These are phyloP conservation scores for Colletes collaris DNA, from an alignment of 2,888 invertebrate genomes.

Conservation along the genomic window DNA sequence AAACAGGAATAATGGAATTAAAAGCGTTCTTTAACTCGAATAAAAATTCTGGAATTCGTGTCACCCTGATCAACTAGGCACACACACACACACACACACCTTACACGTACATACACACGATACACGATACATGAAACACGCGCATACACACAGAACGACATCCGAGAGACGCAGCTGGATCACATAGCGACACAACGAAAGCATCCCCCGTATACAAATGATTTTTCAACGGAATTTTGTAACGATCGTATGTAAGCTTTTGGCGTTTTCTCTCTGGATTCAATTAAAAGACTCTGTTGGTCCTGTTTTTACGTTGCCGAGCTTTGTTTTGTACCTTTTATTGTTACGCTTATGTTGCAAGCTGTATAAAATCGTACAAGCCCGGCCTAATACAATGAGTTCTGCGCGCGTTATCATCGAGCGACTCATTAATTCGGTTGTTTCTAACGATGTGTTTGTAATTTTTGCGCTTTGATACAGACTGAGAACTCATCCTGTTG, in stretches of 20 bases:
- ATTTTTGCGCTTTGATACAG: constrained; percentile 34
- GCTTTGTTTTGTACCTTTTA: constrained; percentile 56
- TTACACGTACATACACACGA: background rate
- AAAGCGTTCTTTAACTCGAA: too few relatives aligned
- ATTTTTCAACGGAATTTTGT: constrained; percentile 49
- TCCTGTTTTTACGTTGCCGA: constrained; percentile 60
- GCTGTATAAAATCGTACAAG: constrained; percentile 56
- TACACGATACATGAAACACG: constrained; percentile 13
- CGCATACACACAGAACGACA: constrained; percentile 31
- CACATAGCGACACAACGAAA: constrained; percentile 46
- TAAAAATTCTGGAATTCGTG: too few relatives aligned
- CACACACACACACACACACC: too few relatives aligned
- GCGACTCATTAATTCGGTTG: constrained; percentile 13
- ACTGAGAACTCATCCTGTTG: constrained; percentile 22
- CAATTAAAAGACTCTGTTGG: constrained; percentile 47
- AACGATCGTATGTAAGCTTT: constrained; percentile 69
- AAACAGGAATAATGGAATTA: too few relatives aligned
- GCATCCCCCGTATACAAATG: constrained; percentile 38
- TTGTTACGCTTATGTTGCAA: constrained; percentile 68
- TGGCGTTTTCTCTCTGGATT: constrained; percentile 46
- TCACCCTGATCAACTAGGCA: too few relatives aligned
- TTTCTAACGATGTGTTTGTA: constrained; percentile 20
- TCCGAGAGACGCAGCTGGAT: constrained; percentile 44
- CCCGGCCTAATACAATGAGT: constrained; percentile 24
- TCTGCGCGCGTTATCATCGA: constrained; percentile 17